A percentile compares a stretch with the other conserved stretches of the same genome.
Evolutionary conservation across 1,140 invertebrate species (phyloP).

Genomic region (Aradophagus sp.): DNA sequence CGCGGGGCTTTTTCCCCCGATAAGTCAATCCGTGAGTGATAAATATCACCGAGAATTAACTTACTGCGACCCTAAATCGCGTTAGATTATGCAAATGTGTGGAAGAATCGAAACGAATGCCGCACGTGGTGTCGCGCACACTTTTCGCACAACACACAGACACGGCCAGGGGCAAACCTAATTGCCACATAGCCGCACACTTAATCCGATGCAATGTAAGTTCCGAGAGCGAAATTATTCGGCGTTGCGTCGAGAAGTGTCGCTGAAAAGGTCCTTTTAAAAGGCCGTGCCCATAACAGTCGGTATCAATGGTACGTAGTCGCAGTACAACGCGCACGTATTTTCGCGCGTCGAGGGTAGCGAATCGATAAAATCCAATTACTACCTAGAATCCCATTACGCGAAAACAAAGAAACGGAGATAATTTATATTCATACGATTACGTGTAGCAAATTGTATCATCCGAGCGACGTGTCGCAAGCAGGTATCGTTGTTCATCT

Average conservation of each 20-base stretch:
- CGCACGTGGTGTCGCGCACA: constrained; percentile 15
- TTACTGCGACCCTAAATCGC: constrained; percentile 45
- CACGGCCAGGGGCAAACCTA: constrained; percentile 14
- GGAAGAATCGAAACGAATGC: constrained; percentile 38
- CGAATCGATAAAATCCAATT: constrained; percentile 56
- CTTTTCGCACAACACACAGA: neutral
- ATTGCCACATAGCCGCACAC: too few species aligned
- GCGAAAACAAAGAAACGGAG: constrained; percentile 49
- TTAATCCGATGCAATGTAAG: constrained; percentile 40
- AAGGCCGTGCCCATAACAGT: constrained; percentile 36
- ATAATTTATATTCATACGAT: constrained; percentile 57
- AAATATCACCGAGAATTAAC: constrained; percentile 49
- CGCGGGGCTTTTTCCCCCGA: too few species aligned
- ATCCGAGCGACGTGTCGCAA: constrained; percentile 43
- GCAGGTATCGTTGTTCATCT: constrained; percentile 55
- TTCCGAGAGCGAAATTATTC: constrained; percentile 32
- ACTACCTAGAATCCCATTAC: constrained; percentile 42
- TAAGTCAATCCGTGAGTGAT: constrained; percentile 50
- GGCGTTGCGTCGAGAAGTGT: too few species aligned
- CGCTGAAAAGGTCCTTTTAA: constrained; percentile 50
- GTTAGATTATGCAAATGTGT: constrained; percentile 54
- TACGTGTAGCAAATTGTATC: constrained; percentile 52
- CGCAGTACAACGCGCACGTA: constrained; percentile 12
- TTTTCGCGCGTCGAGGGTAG: constrained; percentile 22
- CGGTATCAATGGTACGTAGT: constrained; percentile 29